A percentile compares a stretch with the other conserved stretches of the same genome.
These are phyloP conservation scores for Holacanthus passer DNA, from an alignment of 2,113 vertebrate species.

Conservation along the genomic window DNA sequence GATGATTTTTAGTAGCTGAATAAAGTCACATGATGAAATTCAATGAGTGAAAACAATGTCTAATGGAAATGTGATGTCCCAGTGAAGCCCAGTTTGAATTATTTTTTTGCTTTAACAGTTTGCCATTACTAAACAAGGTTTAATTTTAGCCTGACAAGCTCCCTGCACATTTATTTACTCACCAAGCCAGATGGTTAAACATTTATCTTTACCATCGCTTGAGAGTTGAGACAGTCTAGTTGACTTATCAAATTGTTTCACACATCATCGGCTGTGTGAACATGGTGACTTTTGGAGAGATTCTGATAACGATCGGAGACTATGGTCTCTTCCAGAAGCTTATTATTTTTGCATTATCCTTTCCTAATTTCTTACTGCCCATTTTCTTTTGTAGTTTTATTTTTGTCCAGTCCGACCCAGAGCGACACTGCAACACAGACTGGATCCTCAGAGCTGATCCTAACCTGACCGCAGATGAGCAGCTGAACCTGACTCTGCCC, in stretches of 20 bases:
- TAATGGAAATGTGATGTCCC: background rate
- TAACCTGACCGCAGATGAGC: conserved; percentile 81
- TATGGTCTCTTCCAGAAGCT: conserved; percentile 86
- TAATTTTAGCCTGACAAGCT: background rate
- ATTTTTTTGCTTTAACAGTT: background rate
- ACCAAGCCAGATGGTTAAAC: conserved; percentile 57
- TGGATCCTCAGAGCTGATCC: conserved; percentile 58
- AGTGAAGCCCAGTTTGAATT: too few species aligned
- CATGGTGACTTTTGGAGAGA: conserved; percentile 82
- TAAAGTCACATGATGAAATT: conserved; percentile 74
- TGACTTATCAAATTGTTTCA: background rate
- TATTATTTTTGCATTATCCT: conserved; percentile 73
- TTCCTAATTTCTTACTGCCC: conserved; percentile 64
- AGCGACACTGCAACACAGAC: conserved; percentile 80
- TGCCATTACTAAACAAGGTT: background rate
- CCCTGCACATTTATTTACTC: conserved; percentile 10
- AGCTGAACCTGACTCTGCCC: conserved; percentile 84
- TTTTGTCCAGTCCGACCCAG: conserved; percentile 77
- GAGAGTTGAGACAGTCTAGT: background rate
- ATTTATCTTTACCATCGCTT: conserved; percentile 39
- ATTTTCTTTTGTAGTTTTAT: conserved; percentile 70
- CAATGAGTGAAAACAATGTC: background rate
- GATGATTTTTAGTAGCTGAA: conserved; percentile 73
- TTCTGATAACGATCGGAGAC: conserved; percentile 81
- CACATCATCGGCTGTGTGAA: background rate